Evolutionary conservation across 2,113 vertebrate species (phyloP).

Genomic region (Marmota monax): DNA sequence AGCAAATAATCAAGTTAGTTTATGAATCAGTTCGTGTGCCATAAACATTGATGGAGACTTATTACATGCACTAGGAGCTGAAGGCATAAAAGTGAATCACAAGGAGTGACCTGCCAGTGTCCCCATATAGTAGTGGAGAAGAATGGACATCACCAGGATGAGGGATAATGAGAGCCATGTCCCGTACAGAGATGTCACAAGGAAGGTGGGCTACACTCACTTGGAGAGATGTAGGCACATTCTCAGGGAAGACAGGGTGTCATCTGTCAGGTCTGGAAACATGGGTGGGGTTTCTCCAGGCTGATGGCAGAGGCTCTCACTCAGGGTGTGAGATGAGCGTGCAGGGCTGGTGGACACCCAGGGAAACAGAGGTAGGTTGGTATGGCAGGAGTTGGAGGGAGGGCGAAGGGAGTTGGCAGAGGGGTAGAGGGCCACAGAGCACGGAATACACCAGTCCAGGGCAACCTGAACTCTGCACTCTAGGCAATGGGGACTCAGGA

Average conservation of each 20-base stretch:
- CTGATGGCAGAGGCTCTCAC: neutral
- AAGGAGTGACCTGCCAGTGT: too few relatives aligned
- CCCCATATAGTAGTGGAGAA: too few relatives aligned
- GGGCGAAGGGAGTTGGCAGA: too few relatives aligned
- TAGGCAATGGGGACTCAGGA: neutral
- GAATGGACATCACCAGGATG: too few relatives aligned
- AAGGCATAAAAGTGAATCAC: neutral
- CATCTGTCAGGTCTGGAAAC: neutral
- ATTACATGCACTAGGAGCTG: neutral
- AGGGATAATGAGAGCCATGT: too few relatives aligned
- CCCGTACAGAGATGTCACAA: fast-evolving
- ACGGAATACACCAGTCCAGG: fast-evolving
- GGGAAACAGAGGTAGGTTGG: neutral
- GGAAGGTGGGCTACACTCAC: neutral
- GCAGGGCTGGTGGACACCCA: neutral
- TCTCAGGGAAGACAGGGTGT: neutral
- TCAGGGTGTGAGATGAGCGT: neutral
- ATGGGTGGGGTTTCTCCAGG: neutral
- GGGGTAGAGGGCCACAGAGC: too few relatives aligned
- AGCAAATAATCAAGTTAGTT: neutral
- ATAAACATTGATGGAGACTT: neutral
- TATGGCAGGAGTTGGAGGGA: neutral
- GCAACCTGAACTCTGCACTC: neutral
- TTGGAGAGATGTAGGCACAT: fast-evolving
- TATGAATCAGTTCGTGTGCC: neutral